Evolutionary conservation across 2,797 vertebrate genomes (phyloP), one percentile per base, ranked within the genome.

Genomic region (Sebastes hubbsi): DNA sequence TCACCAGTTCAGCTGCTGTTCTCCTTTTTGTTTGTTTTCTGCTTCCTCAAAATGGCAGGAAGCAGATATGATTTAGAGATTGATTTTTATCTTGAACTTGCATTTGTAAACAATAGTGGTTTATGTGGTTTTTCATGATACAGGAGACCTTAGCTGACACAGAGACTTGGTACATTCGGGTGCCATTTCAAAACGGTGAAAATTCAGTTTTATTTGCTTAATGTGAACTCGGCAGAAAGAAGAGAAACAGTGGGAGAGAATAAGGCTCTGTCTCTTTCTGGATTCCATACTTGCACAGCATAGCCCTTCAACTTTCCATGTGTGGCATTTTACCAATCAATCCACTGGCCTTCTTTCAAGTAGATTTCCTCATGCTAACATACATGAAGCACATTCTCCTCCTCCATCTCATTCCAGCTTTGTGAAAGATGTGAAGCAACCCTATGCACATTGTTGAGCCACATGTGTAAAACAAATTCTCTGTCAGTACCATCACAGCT

Each of bases 391-490:
- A 76, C 65, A 61, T 63, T 72, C 75, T 29, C 63, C 30, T 30
- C 27, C 54, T 6, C 61, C n/a, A 46, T 59, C 46, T 66, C n/a
- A 25, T 55, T 65, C 59, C 60, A 77, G 54, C 59, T 55, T 69
- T 49, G 29, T 78, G 38, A 59, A 20, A 61, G 68, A 81, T 75
- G 29, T 74, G 56, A 78, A 91, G 76, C 18, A 52, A 64, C 65
- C 59, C 66, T 30, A 52, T 71, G 72, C 63, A 80, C 63, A 80
- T 85, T 81, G 79, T 83, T 87, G 49, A 65, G 80, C 78, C 85
- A 90, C 89, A 89, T 84, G 75, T 93, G 91, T 80, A 79, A 88
- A 92, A 89, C 71, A 78, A 89, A 93, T 92, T 75, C 42, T 67
- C 36, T 9, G 62, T 66, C 38, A 10, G 62, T 22, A 27, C 32